Percentiles rank a stretch among this genome's conserved stretches.
phyloP scores from a whole-genome alignment of 2,113 vertebrate species.

The Thymallus thymallus region DNA sequence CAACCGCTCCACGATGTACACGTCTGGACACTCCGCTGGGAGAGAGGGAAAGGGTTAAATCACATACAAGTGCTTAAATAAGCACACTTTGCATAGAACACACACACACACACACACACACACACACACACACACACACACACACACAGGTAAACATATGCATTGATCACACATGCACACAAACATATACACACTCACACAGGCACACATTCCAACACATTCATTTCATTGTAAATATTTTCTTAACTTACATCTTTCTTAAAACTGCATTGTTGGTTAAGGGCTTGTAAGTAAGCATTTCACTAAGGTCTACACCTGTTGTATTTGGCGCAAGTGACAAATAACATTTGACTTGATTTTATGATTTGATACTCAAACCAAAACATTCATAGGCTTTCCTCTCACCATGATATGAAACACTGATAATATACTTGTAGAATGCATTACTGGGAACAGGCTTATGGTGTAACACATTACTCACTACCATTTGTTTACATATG shows the following conservation, averaged over 20 bases:
- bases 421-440: slow-evolving; percentile 18
- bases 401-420: not conserved
- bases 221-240: too few relatives aligned
- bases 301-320: too few relatives aligned
- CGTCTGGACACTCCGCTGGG: slow-evolving; percentile 85
- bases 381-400: not conserved
- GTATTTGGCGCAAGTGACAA: too few relatives aligned
- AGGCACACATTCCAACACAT: not conserved
- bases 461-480: slow-evolving; percentile 1
- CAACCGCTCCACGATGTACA: slow-evolving; percentile 92
- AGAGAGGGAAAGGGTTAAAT: not conserved
- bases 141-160: too few relatives aligned
- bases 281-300: too few relatives aligned
- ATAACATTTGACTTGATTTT: too few relatives aligned
- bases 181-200: not conserved
- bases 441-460: not conserved
- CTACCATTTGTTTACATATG: slow-evolving; percentile 2
- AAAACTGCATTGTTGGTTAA: too few relatives aligned
- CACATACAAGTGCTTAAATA: not conserved
- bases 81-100: slow-evolving; percentile 7
- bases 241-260: too few relatives aligned
- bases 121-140: not conserved
- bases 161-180: not conserved
- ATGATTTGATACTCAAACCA: too few relatives aligned
- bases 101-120: not conserved